Evolutionary conservation across 2,113 vertebrate species (phyloP), one percentile per base, ranked within the genome.

Genomic region (Microcebus griseorufus): DNA sequence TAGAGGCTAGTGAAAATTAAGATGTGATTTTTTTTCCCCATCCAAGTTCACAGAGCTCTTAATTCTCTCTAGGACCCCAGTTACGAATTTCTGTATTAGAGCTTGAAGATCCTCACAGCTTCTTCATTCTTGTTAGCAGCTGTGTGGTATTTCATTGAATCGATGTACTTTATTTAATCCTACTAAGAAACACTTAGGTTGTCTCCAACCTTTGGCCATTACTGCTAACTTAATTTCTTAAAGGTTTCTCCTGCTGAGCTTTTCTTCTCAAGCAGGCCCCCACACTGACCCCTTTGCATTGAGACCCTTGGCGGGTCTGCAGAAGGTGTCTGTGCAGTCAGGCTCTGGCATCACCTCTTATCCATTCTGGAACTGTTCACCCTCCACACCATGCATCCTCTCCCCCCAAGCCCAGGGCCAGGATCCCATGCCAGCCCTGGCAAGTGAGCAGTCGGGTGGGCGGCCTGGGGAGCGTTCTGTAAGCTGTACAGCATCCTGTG

Each of bases 401-500:
- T 42, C 42, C 60, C 45, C 67, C 7, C 5, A 6, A 53, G 72
- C 81, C 42, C 18, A 42, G 81, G 55, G 8, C 73, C 17, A 9
- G 51, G 90, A 55, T 32, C 51, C 79, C 93, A 64, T 0, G 0
- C 48, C 37, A 51, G 70, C 34, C 20, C 34, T 58, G 9, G 37
- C 1, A 16, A 90, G 69, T 0, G 1, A 73, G 89, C 25, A 1
- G 14, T 86, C 0, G 20, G 81, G 73, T 42, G 32, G 90, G 95
- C 29, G 0, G 86, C 86, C 86, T 27, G 64, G 62, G 48, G 65
- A 93, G 69, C 45, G 73, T 53, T 95, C 53, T 39, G 88, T 53
- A 6, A 25, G 90, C 95, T 20, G 22, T 2, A 37, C 27, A 2
- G 95, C 96, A 88, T 97, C 97, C 97, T 97, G 93, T 72, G 93